A percentile compares a stretch with the other conserved stretches of the same genome.
Conservation (phyloP, 2,113 vertebrate genomes). For the Fregetta grallaria region DNA sequence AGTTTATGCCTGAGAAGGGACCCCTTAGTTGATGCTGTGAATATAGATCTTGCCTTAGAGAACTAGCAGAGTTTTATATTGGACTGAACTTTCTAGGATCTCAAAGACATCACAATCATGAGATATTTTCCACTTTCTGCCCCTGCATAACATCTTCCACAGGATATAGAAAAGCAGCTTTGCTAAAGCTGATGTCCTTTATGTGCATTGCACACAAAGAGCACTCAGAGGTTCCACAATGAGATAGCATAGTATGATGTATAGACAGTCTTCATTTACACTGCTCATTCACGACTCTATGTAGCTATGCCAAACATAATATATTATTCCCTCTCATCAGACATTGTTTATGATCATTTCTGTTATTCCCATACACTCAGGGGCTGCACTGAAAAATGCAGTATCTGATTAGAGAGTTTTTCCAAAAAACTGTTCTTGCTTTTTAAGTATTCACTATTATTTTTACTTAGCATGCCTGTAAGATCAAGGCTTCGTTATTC, state of each 20-base stretch:
- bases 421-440: neutral
- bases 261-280: neutral
- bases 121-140: neutral
- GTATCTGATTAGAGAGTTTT: neutral
- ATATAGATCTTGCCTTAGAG: neutral
- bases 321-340: neutral
- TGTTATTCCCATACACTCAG: neutral
- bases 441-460: neutral
- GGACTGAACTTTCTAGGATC: neutral
- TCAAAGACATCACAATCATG: neutral
- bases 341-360: neutral
- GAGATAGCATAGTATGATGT: neutral
- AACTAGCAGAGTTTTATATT: neutral
- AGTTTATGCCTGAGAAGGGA: neutral
- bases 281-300: neutral
- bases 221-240: neutral
- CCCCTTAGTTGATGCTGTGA: neutral
- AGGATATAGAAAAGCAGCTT: neutral
- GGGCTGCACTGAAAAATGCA: neutral
- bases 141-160: neutral
- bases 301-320: neutral
- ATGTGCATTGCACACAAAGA: neutral
- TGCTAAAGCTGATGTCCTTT: neutral
- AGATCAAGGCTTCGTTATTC: neutral
- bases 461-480: neutral